Conservation (phyloP, 2,888 invertebrate genomes). For the Syritta pipiens region DNA sequence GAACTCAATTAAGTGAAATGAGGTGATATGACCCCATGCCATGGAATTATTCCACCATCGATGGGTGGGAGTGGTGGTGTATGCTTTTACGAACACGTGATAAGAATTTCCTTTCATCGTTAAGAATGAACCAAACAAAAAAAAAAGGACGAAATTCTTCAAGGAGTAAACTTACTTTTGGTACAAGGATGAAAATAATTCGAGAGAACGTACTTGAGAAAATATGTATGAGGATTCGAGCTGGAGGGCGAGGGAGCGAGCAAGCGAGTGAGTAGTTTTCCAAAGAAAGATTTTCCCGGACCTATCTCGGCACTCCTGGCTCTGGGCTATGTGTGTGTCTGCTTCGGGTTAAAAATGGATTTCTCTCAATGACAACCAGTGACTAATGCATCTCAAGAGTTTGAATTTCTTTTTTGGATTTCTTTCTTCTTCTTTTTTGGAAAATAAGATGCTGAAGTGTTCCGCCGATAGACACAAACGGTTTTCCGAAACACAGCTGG, state of each 20-base stretch:
- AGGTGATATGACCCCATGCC: slow-evolving; percentile 11
- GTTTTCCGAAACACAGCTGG: no score
- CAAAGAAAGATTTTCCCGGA: no score
- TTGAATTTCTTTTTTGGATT: slow-evolving; percentile 6
- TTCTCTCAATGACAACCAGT: slow-evolving; percentile 7
- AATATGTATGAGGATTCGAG: background rate
- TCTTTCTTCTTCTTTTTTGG: background rate
- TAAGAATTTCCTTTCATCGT: slow-evolving; percentile 42
- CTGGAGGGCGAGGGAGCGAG: no score
- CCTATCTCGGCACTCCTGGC: no score
- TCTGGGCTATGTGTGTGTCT: no score
- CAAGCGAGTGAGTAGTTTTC: background rate
- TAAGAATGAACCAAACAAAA: slow-evolving; percentile 4
- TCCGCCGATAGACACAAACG: no score
- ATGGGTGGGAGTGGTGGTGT: no score
- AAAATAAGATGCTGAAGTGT: no score
- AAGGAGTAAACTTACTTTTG: slow-evolving; percentile 1
- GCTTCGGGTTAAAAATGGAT: slow-evolving; percentile 21
- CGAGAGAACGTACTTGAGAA: no score
- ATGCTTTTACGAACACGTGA: slow-evolving; percentile 43
- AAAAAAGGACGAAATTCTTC: background rate
- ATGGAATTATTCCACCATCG: no score
- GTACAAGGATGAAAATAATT: background rate
- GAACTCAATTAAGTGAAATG: slow-evolving; percentile 29
- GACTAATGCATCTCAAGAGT: slow-evolving; percentile 37